Conservation (phyloP, 2,797 vertebrate genomes). For the Phalanger gymnotis region DNA sequence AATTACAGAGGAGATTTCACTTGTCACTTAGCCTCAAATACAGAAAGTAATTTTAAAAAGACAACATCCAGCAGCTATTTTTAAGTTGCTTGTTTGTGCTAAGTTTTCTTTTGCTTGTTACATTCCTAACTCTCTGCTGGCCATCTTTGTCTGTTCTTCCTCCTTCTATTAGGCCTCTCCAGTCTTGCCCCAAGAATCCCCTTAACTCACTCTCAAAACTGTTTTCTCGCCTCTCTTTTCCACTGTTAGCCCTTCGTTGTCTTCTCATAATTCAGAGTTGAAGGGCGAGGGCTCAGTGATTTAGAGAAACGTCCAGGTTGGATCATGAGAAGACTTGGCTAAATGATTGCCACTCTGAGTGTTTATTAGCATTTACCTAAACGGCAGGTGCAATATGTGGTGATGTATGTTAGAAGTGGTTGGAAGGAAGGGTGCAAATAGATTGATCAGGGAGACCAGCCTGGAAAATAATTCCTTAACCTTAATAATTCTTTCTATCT, state of each 20-base stretch:
- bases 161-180: slow-evolving; percentile 47
- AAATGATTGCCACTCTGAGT: not conserved
- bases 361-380: not conserved
- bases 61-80: slow-evolving; percentile 75
- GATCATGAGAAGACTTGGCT: not conserved
- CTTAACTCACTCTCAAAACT: slow-evolving; percentile 33
- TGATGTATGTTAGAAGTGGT: not conserved
- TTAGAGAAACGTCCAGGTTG: not conserved
- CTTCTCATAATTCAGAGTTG: not conserved
- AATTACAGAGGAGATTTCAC: slow-evolving; percentile 79
- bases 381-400: not conserved
- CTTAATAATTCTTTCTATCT: not conserved
- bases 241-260: not conserved
- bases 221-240: slow-evolving; percentile 26
- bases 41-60: slow-evolving; percentile 79
- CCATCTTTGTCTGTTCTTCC: slow-evolving; percentile 47
- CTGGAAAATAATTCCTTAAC: not conserved
- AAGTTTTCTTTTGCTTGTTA: slow-evolving; percentile 70
- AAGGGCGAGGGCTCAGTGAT: not conserved
- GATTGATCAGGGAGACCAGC: not conserved
- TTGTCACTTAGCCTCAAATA: slow-evolving; percentile 77
- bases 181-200: slow-evolving; percentile 27
- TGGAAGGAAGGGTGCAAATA: not conserved
- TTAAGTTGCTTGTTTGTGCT: slow-evolving; percentile 76
- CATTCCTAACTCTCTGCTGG: slow-evolving; percentile 49